Base-by-base conservation (phyloP, 2,113 vertebrate species). In the Stegostoma tigrinum region DNA sequence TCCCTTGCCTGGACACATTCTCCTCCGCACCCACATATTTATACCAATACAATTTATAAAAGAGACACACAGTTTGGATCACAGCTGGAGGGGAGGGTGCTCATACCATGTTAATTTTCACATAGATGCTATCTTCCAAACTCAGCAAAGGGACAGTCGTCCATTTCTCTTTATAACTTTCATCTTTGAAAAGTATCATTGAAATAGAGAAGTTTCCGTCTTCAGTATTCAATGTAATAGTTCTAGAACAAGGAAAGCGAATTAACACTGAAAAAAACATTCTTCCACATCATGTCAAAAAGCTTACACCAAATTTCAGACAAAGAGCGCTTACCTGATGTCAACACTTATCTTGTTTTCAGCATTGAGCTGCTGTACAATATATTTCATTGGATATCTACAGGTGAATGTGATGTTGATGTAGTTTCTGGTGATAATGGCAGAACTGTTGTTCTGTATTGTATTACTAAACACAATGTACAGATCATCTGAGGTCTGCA, bases 131-230 rank as follows among this genome's bases (percentile, higher is more conserved):
- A 14, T 98, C 97, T 14, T 98, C 97, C 96, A 98, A 97, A 38
- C 96, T 97, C 95, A 98, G 97, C 24, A 98, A 97, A 0, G 97
- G 97, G 95, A 97, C 97, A 8, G 97, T 97, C 66, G 96, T 98
- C 97, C 97, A 97, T 96, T 96, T 97, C 96, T 98, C 97, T 95
- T 97, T 93, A 96, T 98, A 98, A 68, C 96, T 97, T 68, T 97
- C 94, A 38, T 98, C 98, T 96, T 98, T 98, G 96, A 97, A 98
- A 95, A 98, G 96, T 85, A 98, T 45, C 97, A 97, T 96, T 0
- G 98, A 97, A 96, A 97, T 97, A 0, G 97, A 98, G 96, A 98
- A 98, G 96, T 98, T 98, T 6, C 97, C 97, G 6, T 98, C 97
- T 97, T 98, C 97, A 3, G 96, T 98, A 96, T 97, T 98, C 45